Evolutionary conservation across 2,888 invertebrate genomes (phyloP), one percentile per base, ranked within the genome.

Genomic region (Drosophila heteroneura): DNA sequence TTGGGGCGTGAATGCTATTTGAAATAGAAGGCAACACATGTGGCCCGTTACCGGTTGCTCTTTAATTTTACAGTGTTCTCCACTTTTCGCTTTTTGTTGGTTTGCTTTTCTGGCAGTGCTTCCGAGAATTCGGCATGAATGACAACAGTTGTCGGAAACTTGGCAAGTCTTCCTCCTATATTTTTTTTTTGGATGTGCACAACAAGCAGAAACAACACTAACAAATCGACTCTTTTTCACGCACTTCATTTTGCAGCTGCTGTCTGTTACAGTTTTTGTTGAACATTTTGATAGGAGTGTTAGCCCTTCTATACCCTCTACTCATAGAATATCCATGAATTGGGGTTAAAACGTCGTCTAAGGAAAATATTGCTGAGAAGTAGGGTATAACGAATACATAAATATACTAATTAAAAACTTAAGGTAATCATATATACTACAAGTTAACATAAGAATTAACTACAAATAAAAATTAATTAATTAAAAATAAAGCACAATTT

Each of bases 121-220:
- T 51, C 49, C 64, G 60, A 71, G 69, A 58, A 67, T 69, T 76
- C 61, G 30, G 61, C 49, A 52, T 54, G 72, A 69, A 81, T 82
- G 83, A 80, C 76, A 85, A 74, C 78, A 68, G 59, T 73, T 87
- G 90, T 74, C 75, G 76, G 72, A 82, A 88, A 81, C 86, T 88
- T 91, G 82, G 68, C 67, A 56, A 53, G 53, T 53, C 62, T 62
- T 57, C n/a, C 44, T 33, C 35, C 33, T 1, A 59, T 57, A n/a
- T 54, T 69, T 59, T 41, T 4, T 66, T 33, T 35, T n/a, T 19
- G 26, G 32, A 32, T 14, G 32, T 22, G 33, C 33, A 28, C 65
- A 62, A 41, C 33, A 22, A 54, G 53, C 44, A 51, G 53, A 44
- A 81, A 39, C 62, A 68, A 63, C 69, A 74, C 57, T 61, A 86